Evolutionary conservation across 2,888 invertebrate genomes (phyloP).

Genomic region (Phortica magna): DNA sequence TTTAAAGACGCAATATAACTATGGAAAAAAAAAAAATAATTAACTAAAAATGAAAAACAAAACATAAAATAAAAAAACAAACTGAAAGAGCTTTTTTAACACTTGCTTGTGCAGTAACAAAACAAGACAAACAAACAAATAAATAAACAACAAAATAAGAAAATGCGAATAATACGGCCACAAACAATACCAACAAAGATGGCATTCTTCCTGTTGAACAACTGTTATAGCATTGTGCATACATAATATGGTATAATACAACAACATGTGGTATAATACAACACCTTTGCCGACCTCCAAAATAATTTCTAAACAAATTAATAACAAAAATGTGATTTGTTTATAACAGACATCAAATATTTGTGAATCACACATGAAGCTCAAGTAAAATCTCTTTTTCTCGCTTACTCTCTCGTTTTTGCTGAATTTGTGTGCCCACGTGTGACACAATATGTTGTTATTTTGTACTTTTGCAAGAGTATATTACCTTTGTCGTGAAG

Average conservation of each 20-base stretch:
- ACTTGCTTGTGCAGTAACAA: too few relatives aligned
- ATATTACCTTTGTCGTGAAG: too few relatives aligned
- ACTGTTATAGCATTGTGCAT: neutral
- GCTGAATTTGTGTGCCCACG: too few relatives aligned
- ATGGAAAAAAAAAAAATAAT: neutral
- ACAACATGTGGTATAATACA: neutral
- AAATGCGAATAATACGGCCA: neutral
- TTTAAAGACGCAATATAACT: too few relatives aligned
- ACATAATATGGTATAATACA: neutral
- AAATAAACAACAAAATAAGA: conserved; percentile 1
- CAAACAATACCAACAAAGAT: neutral
- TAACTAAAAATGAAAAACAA: neutral
- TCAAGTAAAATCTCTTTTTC: too few relatives aligned
- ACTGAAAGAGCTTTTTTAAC: too few relatives aligned
- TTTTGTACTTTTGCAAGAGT: too few relatives aligned
- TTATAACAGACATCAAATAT: neutral
- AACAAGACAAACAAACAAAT: neutral
- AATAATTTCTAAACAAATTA: neutral
- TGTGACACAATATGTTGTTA: too few relatives aligned
- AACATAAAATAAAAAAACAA: neutral
- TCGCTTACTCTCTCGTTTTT: too few relatives aligned
- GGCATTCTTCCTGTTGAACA: conserved; percentile 10
- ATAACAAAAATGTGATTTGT: neutral
- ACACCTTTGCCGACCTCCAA: neutral
- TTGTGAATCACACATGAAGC: too few relatives aligned